Conservation (phyloP, 2,113 vertebrate genomes). For the Rhinogobius similis region DNA sequence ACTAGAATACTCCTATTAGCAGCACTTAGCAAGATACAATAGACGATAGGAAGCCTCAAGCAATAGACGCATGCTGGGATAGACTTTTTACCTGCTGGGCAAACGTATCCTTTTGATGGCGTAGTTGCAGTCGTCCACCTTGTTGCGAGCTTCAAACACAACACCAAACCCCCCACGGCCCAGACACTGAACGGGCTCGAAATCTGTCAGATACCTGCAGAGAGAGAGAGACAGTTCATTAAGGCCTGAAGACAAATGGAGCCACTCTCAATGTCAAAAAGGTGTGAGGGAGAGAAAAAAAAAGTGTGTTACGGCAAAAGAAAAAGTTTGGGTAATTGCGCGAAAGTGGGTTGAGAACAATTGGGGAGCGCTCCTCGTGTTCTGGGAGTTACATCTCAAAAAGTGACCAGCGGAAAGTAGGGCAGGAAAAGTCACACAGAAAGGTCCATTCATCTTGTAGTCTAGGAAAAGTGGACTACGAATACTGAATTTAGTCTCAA, state of each 20-base stretch:
- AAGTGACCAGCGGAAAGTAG: constrained; percentile 6
- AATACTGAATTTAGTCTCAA: constrained; percentile 1
- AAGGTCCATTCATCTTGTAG: neutral
- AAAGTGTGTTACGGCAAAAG: neutral
- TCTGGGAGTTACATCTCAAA: neutral
- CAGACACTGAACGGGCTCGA: constrained; percentile 95
- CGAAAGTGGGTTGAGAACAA: constrained; percentile 7
- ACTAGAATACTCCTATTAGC: constrained; percentile 13
- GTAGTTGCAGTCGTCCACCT: constrained; percentile 98
- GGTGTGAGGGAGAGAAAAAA: neutral
- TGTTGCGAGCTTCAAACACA: constrained; percentile 96
- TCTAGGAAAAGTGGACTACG: neutral
- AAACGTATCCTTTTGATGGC: constrained; percentile 98
- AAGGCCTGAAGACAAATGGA: constrained; percentile 6
- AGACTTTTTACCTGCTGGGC: constrained; percentile 88
- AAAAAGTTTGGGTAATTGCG: constrained; percentile 1
- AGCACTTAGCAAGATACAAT: constrained; percentile 22
- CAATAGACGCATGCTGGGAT: neutral
- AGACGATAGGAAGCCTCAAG: constrained; percentile 16
- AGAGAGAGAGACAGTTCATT: constrained; percentile 20
- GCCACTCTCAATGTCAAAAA: neutral
- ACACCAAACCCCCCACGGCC: constrained; percentile 97
- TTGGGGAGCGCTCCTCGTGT: neutral
- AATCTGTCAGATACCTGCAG: constrained; percentile 93
- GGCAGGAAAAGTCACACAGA: neutral